phyloP scores from a whole-genome alignment of 1,140 invertebrate species.

The Bradynema listronoti region DNA sequence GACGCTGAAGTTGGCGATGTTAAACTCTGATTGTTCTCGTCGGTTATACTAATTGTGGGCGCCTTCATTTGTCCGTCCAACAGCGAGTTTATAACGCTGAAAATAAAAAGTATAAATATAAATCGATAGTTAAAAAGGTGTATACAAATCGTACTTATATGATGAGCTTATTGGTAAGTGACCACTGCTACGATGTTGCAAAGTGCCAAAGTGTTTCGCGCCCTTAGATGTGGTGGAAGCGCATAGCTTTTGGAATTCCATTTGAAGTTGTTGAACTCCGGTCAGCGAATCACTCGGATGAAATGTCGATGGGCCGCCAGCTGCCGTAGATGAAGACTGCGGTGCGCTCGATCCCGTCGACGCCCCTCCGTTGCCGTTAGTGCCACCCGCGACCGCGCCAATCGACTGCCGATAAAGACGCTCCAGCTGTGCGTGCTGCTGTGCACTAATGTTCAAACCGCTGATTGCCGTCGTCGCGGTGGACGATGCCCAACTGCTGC shows the following conservation, averaged over 20 bases:
- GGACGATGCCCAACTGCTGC: constrained; percentile 49
- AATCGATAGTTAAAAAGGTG: neutral
- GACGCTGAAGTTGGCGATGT: constrained; percentile 36
- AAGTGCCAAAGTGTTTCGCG: neutral
- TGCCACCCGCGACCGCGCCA: constrained; percentile 7
- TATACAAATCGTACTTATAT: neutral
- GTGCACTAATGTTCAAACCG: constrained; percentile 32
- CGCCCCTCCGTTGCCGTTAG: neutral
- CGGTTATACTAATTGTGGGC: constrained; percentile 54
- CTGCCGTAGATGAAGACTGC: constrained; percentile 24
- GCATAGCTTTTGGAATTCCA: constrained; percentile 50
- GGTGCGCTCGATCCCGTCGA: neutral
- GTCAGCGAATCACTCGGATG: constrained; percentile 23
- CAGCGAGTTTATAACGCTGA: neutral
- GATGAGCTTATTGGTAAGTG: neutral
- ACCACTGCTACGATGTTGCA: neutral
- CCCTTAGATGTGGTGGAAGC: constrained; percentile 27
- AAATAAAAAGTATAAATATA: neutral
- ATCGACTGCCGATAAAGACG: constrained; percentile 39
- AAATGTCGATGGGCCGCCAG: constrained; percentile 4
- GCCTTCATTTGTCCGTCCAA: constrained; percentile 28
- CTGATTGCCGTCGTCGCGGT: constrained; percentile 21
- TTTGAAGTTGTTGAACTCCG: constrained; percentile 48
- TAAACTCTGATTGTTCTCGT: constrained; percentile 51
- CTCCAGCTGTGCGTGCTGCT: constrained; percentile 46